Conservation (phyloP, 2,888 invertebrate species). For the Tiliacea aurago region DNA sequence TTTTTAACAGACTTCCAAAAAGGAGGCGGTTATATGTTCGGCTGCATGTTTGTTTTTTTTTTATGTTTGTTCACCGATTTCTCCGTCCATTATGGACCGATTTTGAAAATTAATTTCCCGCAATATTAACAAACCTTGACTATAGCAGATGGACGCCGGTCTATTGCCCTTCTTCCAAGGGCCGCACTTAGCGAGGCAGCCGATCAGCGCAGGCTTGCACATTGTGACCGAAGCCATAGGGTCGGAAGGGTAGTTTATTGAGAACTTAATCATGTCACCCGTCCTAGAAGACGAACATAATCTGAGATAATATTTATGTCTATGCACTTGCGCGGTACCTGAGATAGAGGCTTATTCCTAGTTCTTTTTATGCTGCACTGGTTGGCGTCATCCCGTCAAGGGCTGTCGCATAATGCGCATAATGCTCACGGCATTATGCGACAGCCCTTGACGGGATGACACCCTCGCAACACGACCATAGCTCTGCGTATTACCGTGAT, state of each 20-base stretch:
- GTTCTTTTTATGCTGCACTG: neutral
- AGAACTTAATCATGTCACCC: conserved; percentile 90
- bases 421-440: no score
- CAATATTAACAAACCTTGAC: conserved; percentile 82
- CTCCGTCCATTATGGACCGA: no score
- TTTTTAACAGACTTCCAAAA: no score
- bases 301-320: neutral
- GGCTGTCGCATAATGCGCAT: no score
- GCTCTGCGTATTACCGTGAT: no score
- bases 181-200: conserved; percentile 92
- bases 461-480: no score
- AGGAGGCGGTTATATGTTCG: no score
- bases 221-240: conserved; percentile 85
- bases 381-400: neutral
- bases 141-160: conserved; percentile 91
- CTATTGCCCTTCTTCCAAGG: conserved; percentile 87
- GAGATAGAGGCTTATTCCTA: neutral
- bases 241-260: conserved; percentile 90
- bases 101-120: no score
- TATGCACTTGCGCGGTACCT: neutral
- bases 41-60: no score
- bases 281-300: conserved; percentile 68
- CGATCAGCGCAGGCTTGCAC: conserved; percentile 91
- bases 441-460: no score
- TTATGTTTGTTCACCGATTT: no score